phyloP scores from a whole-genome alignment of 1,140 invertebrate species.

The Drosophila tropicalis region DNA sequence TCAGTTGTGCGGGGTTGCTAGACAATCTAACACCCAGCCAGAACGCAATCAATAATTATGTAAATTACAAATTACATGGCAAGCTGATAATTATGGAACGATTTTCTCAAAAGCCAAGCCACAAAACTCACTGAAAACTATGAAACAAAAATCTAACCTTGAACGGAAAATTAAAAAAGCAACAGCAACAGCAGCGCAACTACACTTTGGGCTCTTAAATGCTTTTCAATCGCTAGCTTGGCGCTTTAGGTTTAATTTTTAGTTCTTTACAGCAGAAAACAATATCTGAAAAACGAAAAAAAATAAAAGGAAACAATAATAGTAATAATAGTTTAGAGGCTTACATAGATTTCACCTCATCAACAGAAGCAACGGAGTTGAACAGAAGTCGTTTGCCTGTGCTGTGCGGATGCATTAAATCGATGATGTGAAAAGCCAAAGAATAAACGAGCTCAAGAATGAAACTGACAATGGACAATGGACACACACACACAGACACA shows the following conservation, averaged over 20 bases:
- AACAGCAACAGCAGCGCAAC: conserved; percentile 16
- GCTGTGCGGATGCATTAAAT: conserved; percentile 69
- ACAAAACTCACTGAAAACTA: conserved; percentile 48
- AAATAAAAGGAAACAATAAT: conserved; percentile 41
- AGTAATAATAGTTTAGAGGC: conserved; percentile 46
- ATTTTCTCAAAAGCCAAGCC: conserved; percentile 69
- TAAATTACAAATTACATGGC: conserved; percentile 79
- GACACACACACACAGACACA: background rate
- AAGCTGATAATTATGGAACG: conserved; percentile 72
- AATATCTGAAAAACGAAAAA: background rate
- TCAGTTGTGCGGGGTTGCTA: background rate
- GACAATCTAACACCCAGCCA: conserved; percentile 28
- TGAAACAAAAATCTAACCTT: conserved; percentile 66
- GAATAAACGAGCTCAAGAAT: conserved; percentile 47
- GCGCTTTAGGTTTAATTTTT: conserved; percentile 17
- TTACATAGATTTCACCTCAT: conserved; percentile 78
- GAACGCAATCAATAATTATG: conserved; percentile 67
- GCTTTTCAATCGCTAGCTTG: conserved; percentile 59
- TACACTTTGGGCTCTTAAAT: conserved; percentile 53
- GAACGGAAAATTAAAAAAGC: conserved; percentile 49
- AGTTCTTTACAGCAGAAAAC: conserved; percentile 9
- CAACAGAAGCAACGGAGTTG: conserved; percentile 74
- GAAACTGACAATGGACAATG: conserved; percentile 55
- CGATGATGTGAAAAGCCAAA: conserved; percentile 77
- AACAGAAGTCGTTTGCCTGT: conserved; percentile 51